A percentile compares a stretch with the other conserved stretches of the same genome.
These are phyloP conservation scores for Leistus spinibarbis DNA, from an alignment of 2,888 invertebrate species.

Conservation along the genomic window DNA sequence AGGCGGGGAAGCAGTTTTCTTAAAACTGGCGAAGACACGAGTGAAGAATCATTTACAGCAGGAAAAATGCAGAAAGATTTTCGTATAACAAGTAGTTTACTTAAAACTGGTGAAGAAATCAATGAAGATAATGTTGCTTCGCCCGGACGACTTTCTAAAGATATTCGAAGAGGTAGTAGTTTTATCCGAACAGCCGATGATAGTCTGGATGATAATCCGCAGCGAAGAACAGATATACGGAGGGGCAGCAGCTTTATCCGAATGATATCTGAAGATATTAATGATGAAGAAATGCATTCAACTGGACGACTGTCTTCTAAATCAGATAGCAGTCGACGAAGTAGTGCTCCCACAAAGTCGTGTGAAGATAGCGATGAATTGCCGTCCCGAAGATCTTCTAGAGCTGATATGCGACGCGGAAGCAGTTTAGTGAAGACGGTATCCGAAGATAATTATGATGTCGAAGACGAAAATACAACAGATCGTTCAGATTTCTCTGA, in stretches of 20 bases:
- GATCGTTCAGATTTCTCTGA: constrained; percentile 29
- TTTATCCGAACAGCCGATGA: constrained; percentile 28
- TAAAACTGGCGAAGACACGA: constrained; percentile 10
- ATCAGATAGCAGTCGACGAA: constrained; percentile 11
- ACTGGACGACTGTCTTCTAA: constrained; percentile 21
- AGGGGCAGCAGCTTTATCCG: constrained; percentile 28
- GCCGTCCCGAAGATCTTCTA: constrained; percentile 22
- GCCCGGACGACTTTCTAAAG: background rate
- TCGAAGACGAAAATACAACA: constrained; percentile 16
- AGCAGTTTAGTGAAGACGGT: constrained; percentile 29
- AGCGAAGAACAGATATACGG: constrained; percentile 12
- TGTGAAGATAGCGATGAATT: constrained; percentile 24
- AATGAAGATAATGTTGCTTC: background rate
- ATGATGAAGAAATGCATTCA: constrained; percentile 25
- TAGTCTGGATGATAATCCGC: constrained; percentile 21
- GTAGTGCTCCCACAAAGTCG: constrained; percentile 20
- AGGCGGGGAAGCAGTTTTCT: constrained; percentile 28
- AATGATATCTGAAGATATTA: constrained; percentile 31
- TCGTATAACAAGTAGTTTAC: background rate
- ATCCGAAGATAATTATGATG: constrained; percentile 25
- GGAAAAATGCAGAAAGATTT: constrained; percentile 5
- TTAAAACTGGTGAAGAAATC: background rate
- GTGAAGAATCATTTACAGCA: background rate
- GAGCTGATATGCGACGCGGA: constrained; percentile 22
- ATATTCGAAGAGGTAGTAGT: constrained; percentile 28